Base-by-base conservation (phyloP, 2,888 invertebrate species). In the Pyrochroa serraticornis region DNA sequence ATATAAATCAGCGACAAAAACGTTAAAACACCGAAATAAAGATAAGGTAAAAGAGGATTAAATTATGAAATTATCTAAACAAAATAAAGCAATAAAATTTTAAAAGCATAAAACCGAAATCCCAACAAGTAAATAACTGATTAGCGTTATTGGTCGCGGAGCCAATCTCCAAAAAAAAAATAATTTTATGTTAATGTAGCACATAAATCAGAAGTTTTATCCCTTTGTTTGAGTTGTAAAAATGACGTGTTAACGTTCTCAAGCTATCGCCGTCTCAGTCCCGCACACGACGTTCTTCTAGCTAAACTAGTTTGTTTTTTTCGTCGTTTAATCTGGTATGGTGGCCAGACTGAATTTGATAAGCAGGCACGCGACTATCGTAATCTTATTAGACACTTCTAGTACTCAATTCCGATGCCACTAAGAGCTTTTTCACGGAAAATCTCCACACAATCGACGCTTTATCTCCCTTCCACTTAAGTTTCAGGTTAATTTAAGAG, bases 291-390 rank as follows among this genome's bases (percentile, higher is more conserved):
- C 9, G 38, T 22, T 39, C 47, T 39, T 35, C 45, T 31, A 38
- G 32, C 30, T 13, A 37, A 8, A 10, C 10, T 43, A 14, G 14
- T 43, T 43, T n/a, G n/a, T n/a, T 43, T 43, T 43, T 43, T 30
- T 22, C 22, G 3, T 3, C 43, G 9, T 46, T 46, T 14, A 36
- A 46, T 32, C 42, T 51, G n/a, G 5, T 54, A 38, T 43, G 51
- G 54, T 47, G 55, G 51, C 38, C 43, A 46, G 51, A 47, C 47
- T 55, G 42, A 42, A 50, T 50, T 50, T 53, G 60, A 60, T 60
- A 60, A 60, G 42, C 13, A 57, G 60, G 60, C 60, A 60, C 60
- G 60, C 60, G 60, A 60, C 60, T 55, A 55, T 60, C 54, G 56
- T 56, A 56, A 56, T 56, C 56, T 50, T 49, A 56, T 56, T 56